These are phyloP conservation scores for Arrhamphus sclerolepis DNA, from an alignment of 2,797 vertebrate genomes.

Conservation along the genomic window DNA sequence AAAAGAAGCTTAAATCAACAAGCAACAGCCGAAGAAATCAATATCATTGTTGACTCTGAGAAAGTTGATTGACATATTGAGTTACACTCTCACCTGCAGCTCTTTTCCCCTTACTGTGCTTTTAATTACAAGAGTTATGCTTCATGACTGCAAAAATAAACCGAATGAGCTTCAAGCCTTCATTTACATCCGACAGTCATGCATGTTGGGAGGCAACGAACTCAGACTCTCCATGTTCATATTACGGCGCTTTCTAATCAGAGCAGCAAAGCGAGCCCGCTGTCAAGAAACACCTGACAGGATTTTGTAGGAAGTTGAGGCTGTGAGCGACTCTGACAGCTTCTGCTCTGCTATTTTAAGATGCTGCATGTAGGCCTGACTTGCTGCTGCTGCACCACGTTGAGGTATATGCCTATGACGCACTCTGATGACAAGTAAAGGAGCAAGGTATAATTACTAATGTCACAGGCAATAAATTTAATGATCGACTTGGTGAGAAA, in stretches of 20 bases:
- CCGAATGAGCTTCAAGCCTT: conserved; percentile 29
- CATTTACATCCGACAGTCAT: conserved; percentile 58
- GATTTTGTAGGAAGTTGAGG: conserved; percentile 27
- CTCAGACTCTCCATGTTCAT: conserved; percentile 21
- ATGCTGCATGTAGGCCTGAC: conserved; percentile 31
- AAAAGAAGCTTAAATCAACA: neutral
- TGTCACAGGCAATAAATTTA: conserved; percentile 40
- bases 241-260: conserved; percentile 59
- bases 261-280: conserved; percentile 38
- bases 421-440: conserved; percentile 27
- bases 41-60: too few relatives aligned
- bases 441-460: conserved; percentile 19
- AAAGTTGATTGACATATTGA: conserved; percentile 18
- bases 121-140: conserved; percentile 31
- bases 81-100: conserved; percentile 18
- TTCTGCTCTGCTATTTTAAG: conserved; percentile 59
- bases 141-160: conserved; percentile 24
- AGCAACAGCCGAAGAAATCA: too few relatives aligned
- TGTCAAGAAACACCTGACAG: conserved; percentile 56
- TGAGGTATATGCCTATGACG: conserved; percentile 40
- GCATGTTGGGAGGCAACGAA: neutral
- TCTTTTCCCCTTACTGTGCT: conserved; percentile 15
- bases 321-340: conserved; percentile 16
- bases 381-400: conserved; percentile 32
- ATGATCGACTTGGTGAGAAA: conserved; percentile 2